Evolutionary conservation across 2,113 vertebrate species (phyloP).

Genomic region (Clarias macrocephalus): DNA sequence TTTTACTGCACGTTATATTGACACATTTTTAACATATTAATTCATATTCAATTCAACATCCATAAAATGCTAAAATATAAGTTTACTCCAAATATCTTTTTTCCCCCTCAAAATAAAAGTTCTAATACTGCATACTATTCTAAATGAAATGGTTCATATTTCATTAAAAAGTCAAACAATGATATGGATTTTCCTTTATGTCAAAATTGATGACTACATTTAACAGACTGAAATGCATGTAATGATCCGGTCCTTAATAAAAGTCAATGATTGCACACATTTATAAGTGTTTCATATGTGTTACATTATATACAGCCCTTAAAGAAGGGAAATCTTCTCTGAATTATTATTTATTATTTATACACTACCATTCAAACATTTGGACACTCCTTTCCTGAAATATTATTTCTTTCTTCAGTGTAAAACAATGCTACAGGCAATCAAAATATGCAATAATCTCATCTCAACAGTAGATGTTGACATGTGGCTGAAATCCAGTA

Average conservation of each 20-base stretch:
- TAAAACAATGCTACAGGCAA: too few relatives aligned
- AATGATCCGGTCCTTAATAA: too few relatives aligned
- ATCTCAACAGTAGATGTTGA: too few relatives aligned
- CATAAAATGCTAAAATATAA: not conserved
- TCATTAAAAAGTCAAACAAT: not conserved
- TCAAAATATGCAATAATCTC: too few relatives aligned
- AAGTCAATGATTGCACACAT: not conserved
- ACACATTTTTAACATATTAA: not conserved
- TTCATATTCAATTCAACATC: not conserved
- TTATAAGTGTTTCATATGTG: not conserved
- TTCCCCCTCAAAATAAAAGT: not conserved
- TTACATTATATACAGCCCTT: not conserved
- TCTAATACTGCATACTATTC: not conserved
- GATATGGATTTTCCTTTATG: not conserved
- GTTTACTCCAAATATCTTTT: not conserved
- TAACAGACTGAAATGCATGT: not conserved
- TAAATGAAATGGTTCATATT: not conserved
- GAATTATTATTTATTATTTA: not conserved
- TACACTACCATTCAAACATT: too few relatives aligned
- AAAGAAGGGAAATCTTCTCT: not conserved
- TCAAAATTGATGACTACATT: not conserved
- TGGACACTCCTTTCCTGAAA: too few relatives aligned
- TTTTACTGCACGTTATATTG: not conserved
- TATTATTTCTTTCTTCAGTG: too few relatives aligned
- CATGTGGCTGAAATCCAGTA: too few relatives aligned